These are phyloP conservation scores for Zapus hudsonius DNA, from an alignment of 2,113 vertebrate genomes.

Conservation along the genomic window DNA sequence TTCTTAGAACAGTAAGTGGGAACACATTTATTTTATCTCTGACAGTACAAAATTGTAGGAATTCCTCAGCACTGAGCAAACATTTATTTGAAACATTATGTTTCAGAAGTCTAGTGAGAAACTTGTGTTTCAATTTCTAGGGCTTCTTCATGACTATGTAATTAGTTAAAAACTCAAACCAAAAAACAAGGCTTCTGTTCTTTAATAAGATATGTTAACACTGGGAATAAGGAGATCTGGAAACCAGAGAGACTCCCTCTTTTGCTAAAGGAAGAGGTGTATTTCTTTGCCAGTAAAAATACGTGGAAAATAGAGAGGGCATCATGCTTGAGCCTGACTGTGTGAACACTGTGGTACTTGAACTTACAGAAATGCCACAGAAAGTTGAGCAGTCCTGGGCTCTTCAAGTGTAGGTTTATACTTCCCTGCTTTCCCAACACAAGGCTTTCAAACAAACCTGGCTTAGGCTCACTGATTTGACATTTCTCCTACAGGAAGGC, in stretches of 20 bases:
- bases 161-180: background rate
- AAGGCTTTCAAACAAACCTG: conserved; percentile 35
- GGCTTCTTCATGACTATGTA: background rate
- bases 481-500: conserved; percentile 62
- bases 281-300: background rate
- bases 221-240: background rate
- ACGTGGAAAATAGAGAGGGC: accelerated
- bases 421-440: conserved; percentile 39
- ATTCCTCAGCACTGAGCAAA: background rate
- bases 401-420: background rate
- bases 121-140: conserved; percentile 1
- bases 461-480: conserved; percentile 30
- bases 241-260: background rate
- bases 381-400: conserved; percentile 51
- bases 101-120: background rate
- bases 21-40: background rate
- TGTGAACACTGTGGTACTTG: conserved; percentile 63
- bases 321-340: background rate
- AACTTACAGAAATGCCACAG: conserved; percentile 47
- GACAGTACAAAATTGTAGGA: background rate
- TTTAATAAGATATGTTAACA: background rate
- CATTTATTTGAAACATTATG: background rate
- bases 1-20: background rate
- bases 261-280: background rate
- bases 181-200: background rate